phyloP scores from a whole-genome alignment of 2,888 invertebrate species.

The Eupithecia pulchellata region DNA sequence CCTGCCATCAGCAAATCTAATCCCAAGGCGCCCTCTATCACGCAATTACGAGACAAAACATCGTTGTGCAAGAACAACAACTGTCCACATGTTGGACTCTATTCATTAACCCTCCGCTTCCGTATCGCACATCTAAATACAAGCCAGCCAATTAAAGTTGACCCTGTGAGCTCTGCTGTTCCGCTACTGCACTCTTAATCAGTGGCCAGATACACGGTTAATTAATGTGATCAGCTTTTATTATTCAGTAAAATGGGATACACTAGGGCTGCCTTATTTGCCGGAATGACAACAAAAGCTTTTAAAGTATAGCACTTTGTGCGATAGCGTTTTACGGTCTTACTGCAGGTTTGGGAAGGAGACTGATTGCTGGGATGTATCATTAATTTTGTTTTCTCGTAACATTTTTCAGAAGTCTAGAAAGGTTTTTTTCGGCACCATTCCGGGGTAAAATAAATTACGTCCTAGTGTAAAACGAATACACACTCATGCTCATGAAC shows the following conservation, averaged over 20 bases:
- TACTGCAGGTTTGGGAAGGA: conserved; percentile 19
- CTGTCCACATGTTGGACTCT: conserved; percentile 76
- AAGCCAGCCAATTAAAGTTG: conserved; percentile 80
- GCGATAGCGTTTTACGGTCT: not conserved
- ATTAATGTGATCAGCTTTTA: conserved; percentile 81
- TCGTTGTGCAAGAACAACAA: conserved; percentile 72
- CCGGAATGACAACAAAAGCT: conserved; percentile 27
- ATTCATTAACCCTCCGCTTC: conserved; percentile 71
- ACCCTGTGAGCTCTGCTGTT: conserved; percentile 65
- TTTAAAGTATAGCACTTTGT: conserved; percentile 10
- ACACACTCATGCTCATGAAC: not conserved
- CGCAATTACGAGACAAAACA: conserved; percentile 73
- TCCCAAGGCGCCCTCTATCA: conserved; percentile 55
- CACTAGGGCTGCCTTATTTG: conserved; percentile 47
- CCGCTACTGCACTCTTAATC: conserved; percentile 82
- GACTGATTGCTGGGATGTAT: conserved; percentile 17
- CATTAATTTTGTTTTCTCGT: conserved; percentile 20
- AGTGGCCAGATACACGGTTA: conserved; percentile 78
- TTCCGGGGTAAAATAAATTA: conserved; percentile 15
- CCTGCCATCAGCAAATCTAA: conserved; percentile 50
- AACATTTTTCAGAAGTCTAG: conserved; percentile 33
- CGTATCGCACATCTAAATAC: conserved; percentile 81
- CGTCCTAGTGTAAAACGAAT: conserved; percentile 4
- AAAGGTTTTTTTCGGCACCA: conserved; percentile 25
- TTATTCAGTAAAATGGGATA: conserved; percentile 67